Evolutionary conservation across 1,140 invertebrate genomes (phyloP).

Genomic region (Drosophila navojoa): DNA sequence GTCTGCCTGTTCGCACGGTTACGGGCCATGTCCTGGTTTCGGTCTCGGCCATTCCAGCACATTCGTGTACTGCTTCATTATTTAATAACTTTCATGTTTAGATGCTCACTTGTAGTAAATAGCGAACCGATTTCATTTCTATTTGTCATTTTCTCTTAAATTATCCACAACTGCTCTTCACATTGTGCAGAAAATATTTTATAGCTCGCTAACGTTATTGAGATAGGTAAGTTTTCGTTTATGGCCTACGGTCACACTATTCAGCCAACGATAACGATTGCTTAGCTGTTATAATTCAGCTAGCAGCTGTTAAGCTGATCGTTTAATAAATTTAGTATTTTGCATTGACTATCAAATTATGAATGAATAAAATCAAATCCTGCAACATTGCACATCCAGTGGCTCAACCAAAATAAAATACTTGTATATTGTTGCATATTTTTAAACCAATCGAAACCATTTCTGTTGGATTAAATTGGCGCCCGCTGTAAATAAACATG

Average conservation of each 20-base stretch:
- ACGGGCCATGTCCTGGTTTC: slow-evolving; percentile 44
- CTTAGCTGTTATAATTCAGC: neutral
- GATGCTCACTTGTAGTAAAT: too few relatives aligned
- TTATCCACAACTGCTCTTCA: neutral
- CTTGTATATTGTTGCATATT: too few relatives aligned
- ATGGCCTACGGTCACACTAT: neutral
- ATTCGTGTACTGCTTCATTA: neutral
- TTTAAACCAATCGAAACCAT: neutral
- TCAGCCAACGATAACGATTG: neutral
- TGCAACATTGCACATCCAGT: too few relatives aligned
- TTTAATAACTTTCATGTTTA: neutral
- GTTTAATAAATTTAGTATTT: neutral
- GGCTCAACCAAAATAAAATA: too few relatives aligned
- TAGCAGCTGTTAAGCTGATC: neutral
- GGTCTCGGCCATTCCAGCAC: neutral
- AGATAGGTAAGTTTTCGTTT: neutral
- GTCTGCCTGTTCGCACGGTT: slow-evolving; percentile 47
- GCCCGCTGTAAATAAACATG: neutral
- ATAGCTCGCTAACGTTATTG: neutral
- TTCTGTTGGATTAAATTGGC: neutral
- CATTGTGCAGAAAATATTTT: neutral
- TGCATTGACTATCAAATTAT: too few relatives aligned
- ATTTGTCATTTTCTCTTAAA: neutral
- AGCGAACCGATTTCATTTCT: neutral
- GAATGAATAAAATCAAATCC: too few relatives aligned